Base-by-base conservation (phyloP, 92 coral and sea anemone genomes). In the Zoanthus gigantus region DNA sequence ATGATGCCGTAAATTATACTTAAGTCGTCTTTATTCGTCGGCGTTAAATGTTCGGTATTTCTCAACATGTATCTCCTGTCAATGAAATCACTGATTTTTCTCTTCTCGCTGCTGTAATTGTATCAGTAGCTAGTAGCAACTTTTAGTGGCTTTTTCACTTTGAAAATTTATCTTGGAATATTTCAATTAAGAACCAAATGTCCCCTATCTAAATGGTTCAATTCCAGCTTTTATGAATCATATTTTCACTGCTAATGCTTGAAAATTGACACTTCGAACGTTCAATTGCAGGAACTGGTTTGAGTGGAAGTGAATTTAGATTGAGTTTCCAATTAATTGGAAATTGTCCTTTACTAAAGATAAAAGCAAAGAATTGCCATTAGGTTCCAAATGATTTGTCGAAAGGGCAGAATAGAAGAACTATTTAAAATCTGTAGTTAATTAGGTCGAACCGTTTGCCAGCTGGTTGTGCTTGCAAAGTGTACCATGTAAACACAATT, bases 231-330 rank as follows among this genome's bases (percentile, higher is more conserved):
- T 29, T 23, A 63, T 12, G 71, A 58, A 42, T 44, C 54, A 14
- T 17, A 78, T 16, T 8, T 44, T 17, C 12, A 46, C 61, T 17
- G 57, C 58, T 65, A 76, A 80, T 80, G 60, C 73, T 44, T 47
- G 85, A 47, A 80, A 80, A n/a, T 29, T 65, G 73, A 67, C 85
- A 63, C 74, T 61, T 61, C 23, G 44, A 12, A 47, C 60, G 23
- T 56, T 54, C 69, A 56, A 31, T 48, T 52, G 13, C 31, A 14
- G 67, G 67, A 17, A 34, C 77, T 50, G 34, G 17, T 60, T 14
- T 60, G 18, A 60, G 67, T 60, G 67, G 30, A 1, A 60, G 61
- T 17, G 61, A 56, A 17, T 23, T 23, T 56, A 56, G 15, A 17
- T 11, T 16, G 18, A 60, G 16, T 60, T 14, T 60, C 8, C 67